These are phyloP conservation scores for Grammomys surdaster DNA, from an alignment of 2,113 vertebrate species.

Conservation along the genomic window DNA sequence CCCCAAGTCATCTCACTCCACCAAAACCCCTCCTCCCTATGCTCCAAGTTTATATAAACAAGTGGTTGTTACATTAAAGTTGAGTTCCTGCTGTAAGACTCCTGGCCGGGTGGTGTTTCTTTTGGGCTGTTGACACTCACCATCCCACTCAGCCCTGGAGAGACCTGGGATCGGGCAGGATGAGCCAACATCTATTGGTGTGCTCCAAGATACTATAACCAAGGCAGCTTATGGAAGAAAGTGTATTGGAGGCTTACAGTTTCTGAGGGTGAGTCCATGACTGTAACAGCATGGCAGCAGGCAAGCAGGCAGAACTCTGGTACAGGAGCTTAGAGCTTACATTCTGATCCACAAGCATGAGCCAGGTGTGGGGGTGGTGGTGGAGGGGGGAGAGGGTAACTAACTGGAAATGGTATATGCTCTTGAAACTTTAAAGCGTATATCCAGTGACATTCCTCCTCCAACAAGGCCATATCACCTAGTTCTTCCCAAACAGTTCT, in stretches of 20 bases:
- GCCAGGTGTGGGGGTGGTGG: not conserved
- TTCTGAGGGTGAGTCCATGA: not conserved
- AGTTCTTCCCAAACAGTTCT: not conserved
- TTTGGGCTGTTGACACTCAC: no score
- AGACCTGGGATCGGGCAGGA: no score
- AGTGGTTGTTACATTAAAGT: no score
- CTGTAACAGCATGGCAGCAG: not conserved
- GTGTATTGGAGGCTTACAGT: not conserved
- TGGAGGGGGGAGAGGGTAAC: no score
- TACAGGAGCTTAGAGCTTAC: not conserved
- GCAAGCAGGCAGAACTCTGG: not conserved
- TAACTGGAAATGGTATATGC: not conserved
- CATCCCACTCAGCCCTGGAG: no score
- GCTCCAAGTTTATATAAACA: no score
- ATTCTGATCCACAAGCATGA: not conserved
- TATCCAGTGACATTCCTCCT: not conserved
- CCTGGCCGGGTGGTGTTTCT: no score
- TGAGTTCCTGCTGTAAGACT: no score
- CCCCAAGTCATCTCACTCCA: no score
- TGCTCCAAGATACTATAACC: not conserved
- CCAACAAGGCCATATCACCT: not conserved
- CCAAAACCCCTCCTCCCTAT: no score
- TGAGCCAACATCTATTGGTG: not conserved
- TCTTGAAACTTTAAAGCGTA: not conserved
- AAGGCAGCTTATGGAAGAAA: not conserved